phyloP scores from a whole-genome alignment of 2,888 invertebrate species.

The Drosophila seclusa region DNA sequence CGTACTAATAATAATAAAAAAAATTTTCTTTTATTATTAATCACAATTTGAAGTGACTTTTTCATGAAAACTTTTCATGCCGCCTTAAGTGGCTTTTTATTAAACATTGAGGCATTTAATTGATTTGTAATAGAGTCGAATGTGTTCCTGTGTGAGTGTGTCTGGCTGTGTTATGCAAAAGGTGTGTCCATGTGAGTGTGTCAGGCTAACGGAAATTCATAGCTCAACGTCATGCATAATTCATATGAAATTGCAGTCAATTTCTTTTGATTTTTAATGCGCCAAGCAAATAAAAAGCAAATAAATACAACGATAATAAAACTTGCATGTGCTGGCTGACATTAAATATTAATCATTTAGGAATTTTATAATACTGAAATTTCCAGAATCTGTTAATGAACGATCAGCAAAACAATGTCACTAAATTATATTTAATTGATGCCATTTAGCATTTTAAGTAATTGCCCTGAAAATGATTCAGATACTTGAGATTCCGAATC shows the following conservation, averaged over 20 bases:
- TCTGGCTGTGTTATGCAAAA: conserved; percentile 47
- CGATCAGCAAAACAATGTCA: conserved; percentile 19
- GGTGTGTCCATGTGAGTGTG: conserved; percentile 61
- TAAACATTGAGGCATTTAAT: conserved; percentile 73
- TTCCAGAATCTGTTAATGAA: conserved; percentile 16
- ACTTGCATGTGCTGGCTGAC: conserved; percentile 27
- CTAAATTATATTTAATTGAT: conserved; percentile 58
- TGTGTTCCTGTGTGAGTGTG: conserved; percentile 18
- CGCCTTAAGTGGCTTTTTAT: conserved; percentile 73
- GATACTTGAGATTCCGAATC: conserved; percentile 26
- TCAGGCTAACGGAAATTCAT: conserved; percentile 74
- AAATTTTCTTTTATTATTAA: conserved; percentile 56
- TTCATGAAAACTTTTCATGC: conserved; percentile 59
- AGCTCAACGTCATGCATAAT: conserved; percentile 72
- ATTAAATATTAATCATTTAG: conserved; percentile 26
- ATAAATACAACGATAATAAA: conserved; percentile 30
- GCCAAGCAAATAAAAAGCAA: conserved; percentile 39
- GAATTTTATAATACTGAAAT: not conserved
- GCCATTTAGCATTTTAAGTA: conserved; percentile 40
- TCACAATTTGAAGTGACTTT: conserved; percentile 63
- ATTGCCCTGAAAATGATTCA: conserved; percentile 56
- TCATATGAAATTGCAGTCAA: conserved; percentile 64
- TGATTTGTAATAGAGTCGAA: conserved; percentile 73
- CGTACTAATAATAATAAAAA: conserved; percentile 57
- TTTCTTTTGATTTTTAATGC: conserved; percentile 56